These are phyloP conservation scores for Poecile montanus DNA, from an alignment of 2,797 vertebrate species.

Conservation along the genomic window DNA sequence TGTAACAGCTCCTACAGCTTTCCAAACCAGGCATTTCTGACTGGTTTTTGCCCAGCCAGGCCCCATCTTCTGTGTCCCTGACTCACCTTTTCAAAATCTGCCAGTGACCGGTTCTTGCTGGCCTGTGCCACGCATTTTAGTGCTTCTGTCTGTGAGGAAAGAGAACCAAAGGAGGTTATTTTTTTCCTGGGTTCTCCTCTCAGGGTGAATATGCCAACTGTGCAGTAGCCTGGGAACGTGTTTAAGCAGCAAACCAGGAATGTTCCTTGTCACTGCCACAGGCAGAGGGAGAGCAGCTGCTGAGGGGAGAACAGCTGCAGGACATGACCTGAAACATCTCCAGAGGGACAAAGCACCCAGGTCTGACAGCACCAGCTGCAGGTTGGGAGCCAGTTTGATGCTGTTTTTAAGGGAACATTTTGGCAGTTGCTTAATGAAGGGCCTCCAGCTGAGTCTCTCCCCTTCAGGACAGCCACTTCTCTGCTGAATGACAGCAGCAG, in stretches of 20 bases:
- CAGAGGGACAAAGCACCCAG: not conserved
- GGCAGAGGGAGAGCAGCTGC: constrained; percentile 15
- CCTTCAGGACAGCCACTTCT: fast-evolving
- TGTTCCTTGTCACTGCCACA: not conserved
- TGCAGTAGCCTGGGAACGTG: not conserved
- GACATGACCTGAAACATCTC: not conserved
- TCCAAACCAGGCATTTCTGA: not conserved
- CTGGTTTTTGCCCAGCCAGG: not conserved
- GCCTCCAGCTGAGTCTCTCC: not conserved
- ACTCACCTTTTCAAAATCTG: constrained; percentile 96
- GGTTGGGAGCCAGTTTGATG: fast-evolving
- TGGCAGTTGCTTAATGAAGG: not conserved
- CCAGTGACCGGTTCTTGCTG: constrained; percentile 97
- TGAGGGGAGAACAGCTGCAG: constrained; percentile 13
- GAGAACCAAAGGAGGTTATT: not conserved
- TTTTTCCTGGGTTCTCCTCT: not conserved
- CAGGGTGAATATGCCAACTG: not conserved
- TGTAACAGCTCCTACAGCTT: not conserved
- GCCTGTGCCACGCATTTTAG: constrained; percentile 95
- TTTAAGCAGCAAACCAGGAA: not conserved
- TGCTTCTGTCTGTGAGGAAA: constrained; percentile 89
- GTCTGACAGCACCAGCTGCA: not conserved
- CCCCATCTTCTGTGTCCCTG: not conserved
- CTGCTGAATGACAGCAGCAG: not conserved
- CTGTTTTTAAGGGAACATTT: not conserved